phyloP scores from a whole-genome alignment of 2,797 vertebrate species.

The Sebastes itinus region DNA sequence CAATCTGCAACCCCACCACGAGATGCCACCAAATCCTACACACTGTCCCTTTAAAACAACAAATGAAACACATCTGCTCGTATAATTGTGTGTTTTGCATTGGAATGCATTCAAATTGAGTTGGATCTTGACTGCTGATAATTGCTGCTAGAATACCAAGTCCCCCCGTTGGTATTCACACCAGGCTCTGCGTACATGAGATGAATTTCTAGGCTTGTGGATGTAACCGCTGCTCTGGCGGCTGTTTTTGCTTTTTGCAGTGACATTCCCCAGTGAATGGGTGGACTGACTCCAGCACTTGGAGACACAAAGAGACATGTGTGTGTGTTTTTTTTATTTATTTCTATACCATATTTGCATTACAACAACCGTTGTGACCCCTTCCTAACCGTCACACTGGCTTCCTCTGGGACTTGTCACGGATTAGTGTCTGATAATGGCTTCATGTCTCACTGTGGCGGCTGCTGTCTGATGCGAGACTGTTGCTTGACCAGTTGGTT shows the following conservation, averaged over 20 bases:
- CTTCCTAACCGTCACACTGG: neutral
- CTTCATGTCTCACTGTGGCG: constrained; percentile 40
- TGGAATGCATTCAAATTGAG: constrained; percentile 12
- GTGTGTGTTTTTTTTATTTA: neutral
- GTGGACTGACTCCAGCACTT: constrained; percentile 45
- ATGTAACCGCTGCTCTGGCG: constrained; percentile 37
- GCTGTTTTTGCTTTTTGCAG: constrained; percentile 42
- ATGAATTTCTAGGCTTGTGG: constrained; percentile 36
- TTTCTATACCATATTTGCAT: constrained; percentile 27
- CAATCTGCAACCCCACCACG: too few relatives aligned
- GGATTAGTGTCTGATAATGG: constrained; percentile 56
- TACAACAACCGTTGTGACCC: constrained; percentile 16
- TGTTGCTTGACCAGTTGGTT: constrained; percentile 47
- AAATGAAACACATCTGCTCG: neutral
- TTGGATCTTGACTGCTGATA: constrained; percentile 6
- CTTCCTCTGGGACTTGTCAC: constrained; percentile 39
- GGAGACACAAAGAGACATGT: constrained; percentile 17
- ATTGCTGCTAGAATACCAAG: constrained; percentile 44
- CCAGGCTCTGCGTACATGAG: constrained; percentile 33
- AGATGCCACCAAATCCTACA: neutral
- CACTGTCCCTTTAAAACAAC: neutral
- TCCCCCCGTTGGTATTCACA: constrained; percentile 45
- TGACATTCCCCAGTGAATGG: constrained; percentile 46
- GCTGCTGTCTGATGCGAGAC: constrained; percentile 42
- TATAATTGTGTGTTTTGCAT: constrained; percentile 26